Percentiles rank a stretch among this genome's conserved stretches.
phyloP scores from a whole-genome alignment of 1,140 invertebrate genomes.

The Hyles vespertilio region DNA sequence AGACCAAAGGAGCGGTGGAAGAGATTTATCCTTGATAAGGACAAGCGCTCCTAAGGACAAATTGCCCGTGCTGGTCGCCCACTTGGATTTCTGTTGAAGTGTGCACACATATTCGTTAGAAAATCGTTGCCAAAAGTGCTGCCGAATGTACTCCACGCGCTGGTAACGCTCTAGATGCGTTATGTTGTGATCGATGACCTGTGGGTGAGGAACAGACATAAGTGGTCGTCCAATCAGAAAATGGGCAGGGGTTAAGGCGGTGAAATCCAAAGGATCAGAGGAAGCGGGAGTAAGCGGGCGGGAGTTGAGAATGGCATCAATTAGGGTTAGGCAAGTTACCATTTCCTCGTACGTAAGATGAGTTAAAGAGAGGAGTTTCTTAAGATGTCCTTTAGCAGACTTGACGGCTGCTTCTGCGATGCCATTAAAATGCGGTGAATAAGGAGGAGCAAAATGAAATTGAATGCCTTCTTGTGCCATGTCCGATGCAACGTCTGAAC shows the following conservation, averaged over 20 bases:
- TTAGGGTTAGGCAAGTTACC: slow-evolving; percentile 17
- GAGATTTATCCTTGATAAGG: slow-evolving; percentile 15
- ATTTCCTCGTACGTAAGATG: slow-evolving; percentile 24
- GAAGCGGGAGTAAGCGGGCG: slow-evolving; percentile 18
- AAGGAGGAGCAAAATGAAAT: slow-evolving; percentile 19
- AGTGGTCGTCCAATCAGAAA: slow-evolving; percentile 23
- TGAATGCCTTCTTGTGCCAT: slow-evolving; percentile 18
- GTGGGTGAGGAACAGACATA: slow-evolving; percentile 7
- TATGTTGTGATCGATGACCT: slow-evolving; percentile 7
- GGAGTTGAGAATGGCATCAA: slow-evolving; percentile 23
- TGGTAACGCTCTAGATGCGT: slow-evolving; percentile 11
- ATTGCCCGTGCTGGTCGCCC: slow-evolving; percentile 8
- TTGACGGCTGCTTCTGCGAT: slow-evolving; percentile 17
- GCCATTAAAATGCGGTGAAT: slow-evolving; percentile 19
- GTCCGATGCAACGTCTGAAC: slow-evolving; percentile 6
- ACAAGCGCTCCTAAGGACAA: slow-evolving; percentile 15
- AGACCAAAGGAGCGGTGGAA: slow-evolving; percentile 12
- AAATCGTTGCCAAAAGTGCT: slow-evolving; percentile 32
- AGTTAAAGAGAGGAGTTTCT: slow-evolving; percentile 12
- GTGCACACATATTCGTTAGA: slow-evolving; percentile 20
- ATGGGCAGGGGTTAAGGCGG: slow-evolving; percentile 18
- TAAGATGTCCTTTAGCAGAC: slow-evolving; percentile 18
- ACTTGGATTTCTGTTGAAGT: slow-evolving; percentile 24
- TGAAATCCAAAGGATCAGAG: slow-evolving; percentile 12
- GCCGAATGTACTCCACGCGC: slow-evolving; percentile 7